Conservation (phyloP, 1,140 invertebrate genomes). For the Ips typographus region DNA sequence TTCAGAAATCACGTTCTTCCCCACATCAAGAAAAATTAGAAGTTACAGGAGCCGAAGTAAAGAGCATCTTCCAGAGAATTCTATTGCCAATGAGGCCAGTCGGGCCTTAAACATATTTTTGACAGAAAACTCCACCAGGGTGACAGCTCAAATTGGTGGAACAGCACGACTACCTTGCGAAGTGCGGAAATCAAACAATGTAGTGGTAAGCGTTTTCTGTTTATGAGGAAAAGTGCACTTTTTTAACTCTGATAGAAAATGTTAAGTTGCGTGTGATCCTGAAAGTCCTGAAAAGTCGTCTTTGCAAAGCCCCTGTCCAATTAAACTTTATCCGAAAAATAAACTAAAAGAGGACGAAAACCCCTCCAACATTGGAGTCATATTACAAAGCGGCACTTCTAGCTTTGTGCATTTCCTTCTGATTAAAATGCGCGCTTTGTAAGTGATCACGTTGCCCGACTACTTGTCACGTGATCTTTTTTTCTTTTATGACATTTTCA, state of each 20-base stretch:
- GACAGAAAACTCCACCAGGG: conserved; percentile 59
- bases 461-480: conserved; percentile 21
- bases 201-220: conserved; percentile 61
- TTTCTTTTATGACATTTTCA: conserved; percentile 17
- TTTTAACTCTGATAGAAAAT: neutral
- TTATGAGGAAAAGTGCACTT: neutral
- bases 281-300: neutral
- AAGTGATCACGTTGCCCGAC: conserved; percentile 25
- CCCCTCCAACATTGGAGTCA: neutral
- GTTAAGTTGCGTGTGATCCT: neutral
- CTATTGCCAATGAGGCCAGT: too few relatives aligned
- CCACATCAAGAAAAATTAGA: too few relatives aligned
- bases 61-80: too few relatives aligned
- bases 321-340: conserved; percentile 12
- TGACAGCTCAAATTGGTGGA: conserved; percentile 68
- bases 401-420: conserved; percentile 22
- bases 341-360: conserved; percentile 12
- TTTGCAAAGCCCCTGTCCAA: neutral
- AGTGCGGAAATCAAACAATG: conserved; percentile 65
- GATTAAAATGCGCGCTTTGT: conserved; percentile 22
- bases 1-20: too few relatives aligned
- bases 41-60: too few relatives aligned
- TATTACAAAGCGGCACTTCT: conserved; percentile 15
- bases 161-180: conserved; percentile 69
- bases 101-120: conserved; percentile 37